Conservation (phyloP, 2,113 vertebrate genomes). For the Murina feae region DNA sequence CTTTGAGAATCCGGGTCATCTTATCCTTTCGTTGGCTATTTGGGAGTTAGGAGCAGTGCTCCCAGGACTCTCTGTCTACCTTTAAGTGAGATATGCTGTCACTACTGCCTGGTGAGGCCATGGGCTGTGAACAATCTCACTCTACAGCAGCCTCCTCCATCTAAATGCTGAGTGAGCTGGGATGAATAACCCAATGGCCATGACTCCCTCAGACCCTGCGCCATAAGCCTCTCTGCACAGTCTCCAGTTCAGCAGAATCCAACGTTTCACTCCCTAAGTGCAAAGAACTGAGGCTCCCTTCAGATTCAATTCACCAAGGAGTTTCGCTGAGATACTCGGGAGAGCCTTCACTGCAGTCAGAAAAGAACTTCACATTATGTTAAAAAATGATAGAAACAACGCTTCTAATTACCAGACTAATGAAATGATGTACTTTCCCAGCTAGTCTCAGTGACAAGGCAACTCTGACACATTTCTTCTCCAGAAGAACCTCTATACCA, state of each 20-base stretch:
- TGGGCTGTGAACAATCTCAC: slow-evolving; percentile 57
- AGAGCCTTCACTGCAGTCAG: slow-evolving; percentile 52
- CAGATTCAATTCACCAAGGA: slow-evolving; percentile 61
- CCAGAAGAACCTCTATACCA: not conserved
- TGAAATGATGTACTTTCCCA: not conserved
- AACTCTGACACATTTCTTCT: not conserved
- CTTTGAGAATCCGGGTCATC: slow-evolving; percentile 57
- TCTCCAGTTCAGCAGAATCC: slow-evolving; percentile 55
- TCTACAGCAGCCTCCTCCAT: slow-evolving; percentile 60
- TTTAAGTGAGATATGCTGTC: slow-evolving; percentile 72
- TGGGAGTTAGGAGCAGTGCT: slow-evolving; percentile 60
- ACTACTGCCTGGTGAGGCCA: slow-evolving; percentile 65
- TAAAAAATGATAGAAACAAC: slow-evolving; percentile 20
- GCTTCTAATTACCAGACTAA: slow-evolving; percentile 35
- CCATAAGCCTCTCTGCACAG: slow-evolving; percentile 41
- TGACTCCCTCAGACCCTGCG: slow-evolving; percentile 62
- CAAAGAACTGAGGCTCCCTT: slow-evolving; percentile 59
- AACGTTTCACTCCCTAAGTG: slow-evolving; percentile 30
- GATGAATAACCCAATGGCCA: slow-evolving; percentile 50
- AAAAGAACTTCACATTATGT: slow-evolving; percentile 51
- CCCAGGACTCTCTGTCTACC: slow-evolving; percentile 64
- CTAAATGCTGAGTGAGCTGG: slow-evolving; percentile 58
- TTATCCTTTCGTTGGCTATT: slow-evolving; percentile 51
- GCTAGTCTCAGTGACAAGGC: not conserved
- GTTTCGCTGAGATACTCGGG: slow-evolving; percentile 17